These are phyloP conservation scores for Triplophysa rosa DNA, from an alignment of 2,113 vertebrate genomes.

Conservation along the genomic window DNA sequence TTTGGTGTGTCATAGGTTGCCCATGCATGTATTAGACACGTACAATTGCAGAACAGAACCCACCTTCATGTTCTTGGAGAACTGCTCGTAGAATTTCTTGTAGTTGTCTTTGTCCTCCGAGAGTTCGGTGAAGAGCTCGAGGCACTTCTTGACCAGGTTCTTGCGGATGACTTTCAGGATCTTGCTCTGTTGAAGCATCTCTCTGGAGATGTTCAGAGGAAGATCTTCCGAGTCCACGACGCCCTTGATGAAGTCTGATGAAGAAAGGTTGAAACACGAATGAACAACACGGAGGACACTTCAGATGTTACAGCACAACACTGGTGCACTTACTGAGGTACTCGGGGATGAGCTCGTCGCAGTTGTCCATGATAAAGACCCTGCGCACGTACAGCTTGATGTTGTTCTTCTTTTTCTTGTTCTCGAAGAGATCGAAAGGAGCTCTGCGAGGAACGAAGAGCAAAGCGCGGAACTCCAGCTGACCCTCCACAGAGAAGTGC, in stretches of 20 bases:
- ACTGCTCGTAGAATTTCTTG: slow-evolving; percentile 95
- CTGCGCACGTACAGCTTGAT: slow-evolving; percentile 94
- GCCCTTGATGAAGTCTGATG: slow-evolving; percentile 88
- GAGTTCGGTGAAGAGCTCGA: slow-evolving; percentile 92
- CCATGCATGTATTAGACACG: too few species aligned
- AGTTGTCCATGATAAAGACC: slow-evolving; percentile 99
- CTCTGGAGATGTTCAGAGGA: slow-evolving; percentile 94
- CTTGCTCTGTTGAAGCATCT: slow-evolving; percentile 98
- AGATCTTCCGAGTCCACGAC: slow-evolving; percentile 97
- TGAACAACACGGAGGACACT: too few species aligned
- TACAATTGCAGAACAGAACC: background rate
- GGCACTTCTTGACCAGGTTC: slow-evolving; percentile 95
- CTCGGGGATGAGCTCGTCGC: slow-evolving; percentile 93
- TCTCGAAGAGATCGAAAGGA: slow-evolving; percentile 93
- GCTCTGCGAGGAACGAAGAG: slow-evolving; percentile 91
- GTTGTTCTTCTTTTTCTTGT: slow-evolving; percentile 95
- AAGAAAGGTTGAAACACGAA: background rate
- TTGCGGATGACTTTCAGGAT: slow-evolving; percentile 97
- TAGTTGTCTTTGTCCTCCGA: slow-evolving; percentile 96
- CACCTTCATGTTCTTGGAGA: slow-evolving; percentile 98
- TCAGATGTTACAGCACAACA: too few species aligned
- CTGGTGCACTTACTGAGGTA: slow-evolving; percentile 86
- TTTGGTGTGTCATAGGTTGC: too few species aligned
- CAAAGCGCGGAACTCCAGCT: slow-evolving; percentile 91
- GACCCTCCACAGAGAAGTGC: slow-evolving; percentile 98